Evolutionary conservation across 2,113 vertebrate genomes (phyloP), one percentile per base, ranked within the genome.

Genomic region (Microtus richardsoni): DNA sequence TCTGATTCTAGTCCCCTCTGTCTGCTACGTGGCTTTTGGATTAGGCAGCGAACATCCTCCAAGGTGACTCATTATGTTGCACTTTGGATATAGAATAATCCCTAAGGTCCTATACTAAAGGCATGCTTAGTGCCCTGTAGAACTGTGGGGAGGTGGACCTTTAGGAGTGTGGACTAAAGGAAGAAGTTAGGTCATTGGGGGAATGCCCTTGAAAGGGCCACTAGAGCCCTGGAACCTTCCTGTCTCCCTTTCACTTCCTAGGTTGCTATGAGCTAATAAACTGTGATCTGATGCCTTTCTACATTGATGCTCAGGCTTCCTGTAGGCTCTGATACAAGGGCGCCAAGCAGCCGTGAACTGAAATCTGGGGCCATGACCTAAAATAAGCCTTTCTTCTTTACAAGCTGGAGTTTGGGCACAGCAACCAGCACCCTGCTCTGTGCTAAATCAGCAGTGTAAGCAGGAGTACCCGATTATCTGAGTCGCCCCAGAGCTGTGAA

Each of bases 21-120:
- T 16, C 4, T 28, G n/a, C 39, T 52, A 62, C 0, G 3, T 0
- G 1, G 17, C 10, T 36, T 70, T 49, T 22, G 2, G 11, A 36
- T 30, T 12, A 5, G 36, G 12, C 39, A 17, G 54, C 7, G 1
- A 44, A 62, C 9, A 41, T 36, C 66, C 80, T 66, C 70, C 28
- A 5, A 0, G 1, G 26, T n/a, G 64, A 13, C 17, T 73, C 77
- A 28, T 28, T 16, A 21, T 14, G 5, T 30, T 70, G 5, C 17
- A 7, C 47, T 33, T 33, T 2, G 28, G n/a, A 36, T 70, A 68
- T 16, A 7, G 3, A 24, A 14, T 36, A 17, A 36, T 28, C 16
- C 19, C 39, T 5, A 58, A 71, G 30, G 11, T 19, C n/a, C 33
- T 22, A 2, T 60, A 28, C 54, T 60, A n/a, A 60, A 83, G n/a